A percentile compares a stretch with the other conserved stretches of the same genome.
phyloP scores from a whole-genome alignment of 2,888 invertebrate species.

The Lithophane leautieri region DNA sequence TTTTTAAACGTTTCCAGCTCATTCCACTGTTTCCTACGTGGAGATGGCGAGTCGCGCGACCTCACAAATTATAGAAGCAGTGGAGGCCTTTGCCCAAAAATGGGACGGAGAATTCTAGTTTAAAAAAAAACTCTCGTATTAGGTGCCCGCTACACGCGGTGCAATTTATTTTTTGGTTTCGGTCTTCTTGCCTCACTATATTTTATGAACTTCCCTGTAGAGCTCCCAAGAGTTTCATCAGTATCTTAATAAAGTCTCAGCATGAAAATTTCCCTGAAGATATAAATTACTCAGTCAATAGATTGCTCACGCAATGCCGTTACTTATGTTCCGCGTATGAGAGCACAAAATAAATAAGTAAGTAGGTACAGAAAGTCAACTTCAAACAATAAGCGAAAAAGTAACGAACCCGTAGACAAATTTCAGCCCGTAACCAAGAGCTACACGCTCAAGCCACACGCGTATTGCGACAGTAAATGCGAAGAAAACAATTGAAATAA shows the following conservation, averaged over 20 bases:
- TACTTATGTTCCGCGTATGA: conserved; percentile 55
- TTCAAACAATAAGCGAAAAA: neutral
- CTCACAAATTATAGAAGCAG: no score
- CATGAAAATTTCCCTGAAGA: conserved; percentile 49
- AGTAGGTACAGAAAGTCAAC: conserved; percentile 2
- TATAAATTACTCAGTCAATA: conserved; percentile 71
- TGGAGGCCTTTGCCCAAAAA: no score
- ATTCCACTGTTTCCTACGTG: no score
- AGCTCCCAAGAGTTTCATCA: conserved; percentile 43
- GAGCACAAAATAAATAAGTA: conserved; percentile 16
- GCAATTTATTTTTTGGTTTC: neutral
- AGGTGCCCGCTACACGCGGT: neutral
- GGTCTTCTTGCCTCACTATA: neutral
- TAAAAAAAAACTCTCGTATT: no score
- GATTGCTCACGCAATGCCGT: conserved; percentile 71
- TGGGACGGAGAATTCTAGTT: no score
- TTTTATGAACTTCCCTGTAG: conserved; percentile 10
- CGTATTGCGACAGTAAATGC: neutral
- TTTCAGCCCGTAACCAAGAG: neutral
- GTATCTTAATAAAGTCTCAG: conserved; percentile 59
- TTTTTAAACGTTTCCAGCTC: no score
- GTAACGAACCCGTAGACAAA: no score
- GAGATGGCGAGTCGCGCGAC: no score
- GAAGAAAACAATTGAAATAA: neutral
- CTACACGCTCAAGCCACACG: neutral